Evolutionary conservation across 2,113 vertebrate genomes (phyloP).

Genomic region (Greenwoodochromis staneri): DNA sequence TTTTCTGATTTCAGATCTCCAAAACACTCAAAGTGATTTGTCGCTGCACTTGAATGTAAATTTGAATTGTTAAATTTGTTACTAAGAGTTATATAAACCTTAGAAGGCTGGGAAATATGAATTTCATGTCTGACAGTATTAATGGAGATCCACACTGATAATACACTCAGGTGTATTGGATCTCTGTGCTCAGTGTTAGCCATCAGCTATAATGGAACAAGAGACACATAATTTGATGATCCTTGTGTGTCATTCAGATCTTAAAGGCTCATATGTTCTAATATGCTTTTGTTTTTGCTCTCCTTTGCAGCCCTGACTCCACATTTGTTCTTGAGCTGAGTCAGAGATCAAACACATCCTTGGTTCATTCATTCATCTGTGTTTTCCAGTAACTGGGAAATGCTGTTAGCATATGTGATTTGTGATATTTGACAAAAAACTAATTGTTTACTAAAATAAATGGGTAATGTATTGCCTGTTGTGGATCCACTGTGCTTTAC

Average conservation of each 20-base stretch:
- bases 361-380: background rate
- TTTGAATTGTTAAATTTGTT: background rate
- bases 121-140: background rate
- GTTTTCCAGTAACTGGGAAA: background rate
- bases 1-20: background rate
- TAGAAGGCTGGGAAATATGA: background rate
- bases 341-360: background rate
- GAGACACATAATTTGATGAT: background rate
- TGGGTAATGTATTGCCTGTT: background rate
- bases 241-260: background rate
- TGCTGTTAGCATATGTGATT: background rate
- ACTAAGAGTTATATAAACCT: background rate
- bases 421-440: background rate
- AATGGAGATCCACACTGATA: background rate
- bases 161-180: background rate
- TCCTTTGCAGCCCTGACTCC: slow-evolving; percentile 17
- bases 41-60: background rate
- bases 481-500: background rate
- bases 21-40: background rate
- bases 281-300: background rate
- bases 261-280: background rate
- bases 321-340: background rate
- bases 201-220: background rate
- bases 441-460: background rate
- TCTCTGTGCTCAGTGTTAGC: background rate